Evolutionary conservation across 2,113 vertebrate genomes (phyloP), one percentile per base, ranked within the genome.

Genomic region (Formicarius rufipectus): DNA sequence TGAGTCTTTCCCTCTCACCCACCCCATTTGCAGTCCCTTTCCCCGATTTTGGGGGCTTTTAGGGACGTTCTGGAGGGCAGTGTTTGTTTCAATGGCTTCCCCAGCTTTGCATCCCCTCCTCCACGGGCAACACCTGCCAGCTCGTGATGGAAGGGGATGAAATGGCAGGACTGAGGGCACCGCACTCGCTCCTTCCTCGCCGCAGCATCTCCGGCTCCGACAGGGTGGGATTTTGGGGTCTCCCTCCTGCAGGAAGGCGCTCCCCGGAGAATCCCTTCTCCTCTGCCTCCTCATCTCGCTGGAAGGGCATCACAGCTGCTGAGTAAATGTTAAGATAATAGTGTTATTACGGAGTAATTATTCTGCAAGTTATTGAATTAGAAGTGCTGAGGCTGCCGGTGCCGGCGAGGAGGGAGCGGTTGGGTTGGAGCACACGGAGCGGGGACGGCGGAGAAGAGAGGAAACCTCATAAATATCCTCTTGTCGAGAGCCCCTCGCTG

Each of bases 281-380:
- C 53, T 62, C 85, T 87, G 83, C 91, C 80, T 80, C 45, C 80
- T 88, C 3, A 22, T 76, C 79, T 89, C 2, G 15, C 96, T 63
- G 64, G 8, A 23, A 92, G 55, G 87, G 95, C 87, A 97, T 95
- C 94, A 27, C 96, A 97, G 96, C 97, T 97, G 96, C 92, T 12
- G 94, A 94, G 94, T 88, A 83, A 97, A 96, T 76, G 96, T 96
- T 96, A 89, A 97, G 96, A 97, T 97, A 97, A 97, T 97, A 55
- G 95, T 91, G 90, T 97, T 97, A 96, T 97, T 97, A 96, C 66
- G 15, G 93, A 95, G 89, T 97, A 97, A 97, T 97, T 97, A 97
- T 87, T 60, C 88, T 52, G 94, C 74, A 27, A 90, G 96, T 96
- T 97, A 97, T 97, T 97, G 97, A 97, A 97, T 97, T 97, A 97